phyloP scores from a whole-genome alignment of 1,140 invertebrate species.

The Drosophila serrata region DNA sequence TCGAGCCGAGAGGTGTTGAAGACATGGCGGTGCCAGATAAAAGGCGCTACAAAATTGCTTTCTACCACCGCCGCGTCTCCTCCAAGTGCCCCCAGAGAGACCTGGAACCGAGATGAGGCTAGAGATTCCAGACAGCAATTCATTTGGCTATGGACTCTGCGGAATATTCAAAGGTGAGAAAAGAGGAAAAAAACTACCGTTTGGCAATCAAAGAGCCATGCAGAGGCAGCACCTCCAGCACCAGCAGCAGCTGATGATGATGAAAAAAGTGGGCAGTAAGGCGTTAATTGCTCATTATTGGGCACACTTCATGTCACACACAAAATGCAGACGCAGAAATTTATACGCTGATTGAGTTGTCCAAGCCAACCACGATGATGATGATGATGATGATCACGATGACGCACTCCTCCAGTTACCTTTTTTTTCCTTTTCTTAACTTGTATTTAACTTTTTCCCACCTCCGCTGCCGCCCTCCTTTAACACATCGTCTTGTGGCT shows the following conservation, averaged over 20 bases:
- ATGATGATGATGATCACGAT: conserved; percentile 18
- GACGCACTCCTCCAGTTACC: conserved; percentile 52
- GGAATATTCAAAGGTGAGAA: conserved; percentile 50
- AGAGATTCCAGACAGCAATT: conserved; percentile 49
- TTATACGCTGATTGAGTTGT: conserved; percentile 74
- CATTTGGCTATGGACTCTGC: conserved; percentile 47
- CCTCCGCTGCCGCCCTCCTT: conserved; percentile 37
- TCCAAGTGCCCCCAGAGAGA: conserved; percentile 3
- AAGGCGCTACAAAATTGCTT: conserved; percentile 81
- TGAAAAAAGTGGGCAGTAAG: conserved; percentile 73
- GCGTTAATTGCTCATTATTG: conserved; percentile 85
- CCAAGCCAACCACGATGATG: conserved; percentile 22
- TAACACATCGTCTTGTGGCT: conserved; percentile 49
- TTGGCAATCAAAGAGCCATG: conserved; percentile 50
- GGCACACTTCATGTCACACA: conserved; percentile 84
- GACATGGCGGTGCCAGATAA: conserved; percentile 82
- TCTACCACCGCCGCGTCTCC: conserved; percentile 57
- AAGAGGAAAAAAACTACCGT: conserved; percentile 46
- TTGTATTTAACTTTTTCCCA: conserved; percentile 29
- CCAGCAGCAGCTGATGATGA: conserved; percentile 20
- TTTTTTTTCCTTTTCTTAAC: conserved; percentile 23
- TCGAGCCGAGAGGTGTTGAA: conserved; percentile 80
- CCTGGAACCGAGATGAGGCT: conserved; percentile 5
- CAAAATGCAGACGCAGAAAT: conserved; percentile 63
- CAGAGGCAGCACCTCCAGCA: conserved; percentile 15